Base-by-base conservation (phyloP, 92 coral and sea anemone genomes). In the Scolanthus callimorphus region DNA sequence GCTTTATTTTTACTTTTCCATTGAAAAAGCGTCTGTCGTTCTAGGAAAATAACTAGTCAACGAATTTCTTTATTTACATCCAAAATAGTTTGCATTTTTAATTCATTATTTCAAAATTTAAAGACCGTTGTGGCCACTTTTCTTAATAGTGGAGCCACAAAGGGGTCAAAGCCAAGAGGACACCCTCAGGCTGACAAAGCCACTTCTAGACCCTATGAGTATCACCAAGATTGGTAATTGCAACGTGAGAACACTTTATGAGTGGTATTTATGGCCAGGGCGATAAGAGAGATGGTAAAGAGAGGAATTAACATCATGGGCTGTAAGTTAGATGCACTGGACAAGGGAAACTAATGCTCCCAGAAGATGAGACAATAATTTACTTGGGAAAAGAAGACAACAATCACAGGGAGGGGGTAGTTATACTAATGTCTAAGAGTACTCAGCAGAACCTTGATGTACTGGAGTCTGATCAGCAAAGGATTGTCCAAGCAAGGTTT, bases 361-460 rank as follows among this genome's bases (percentile, higher is more conserved):
- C 37, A 24, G 55, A 44, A 10, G 79, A 47, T 12, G 79, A 72
- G 52, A 20, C 31, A 6, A 43, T 78, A n/a, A 39, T 79, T 19
- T 71, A 49, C 24, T 71, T 63, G 39, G 79, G 57, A 49, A 38
- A 62, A 46, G 74, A 70, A 3, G 67, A 71, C 24, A 51, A 71
- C 68, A 63, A 25, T 15, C 79, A 56, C 26, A 56, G 63, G 15
- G 64, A 70, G 53, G 73, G 43, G n/a, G 84, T 78, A 70, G 69
- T 66, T 15, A 69, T 62, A 22, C 70, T 49, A 31, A 61, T 70
- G 67, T 72, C 71, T 20, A 62, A 60, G 60, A 27, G 9, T 73
- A 56, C 17, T 45, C 56, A 25, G 24, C 26, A 27, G 23, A 59
- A n/a, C n/a, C 3, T 44, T 76, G 2, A 37, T 76, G 48, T 69